A percentile compares a stretch with the other conserved stretches of the same genome.
Evolutionary conservation across 2,113 vertebrate genomes (phyloP).

Genomic region (Sciurus niger): DNA sequence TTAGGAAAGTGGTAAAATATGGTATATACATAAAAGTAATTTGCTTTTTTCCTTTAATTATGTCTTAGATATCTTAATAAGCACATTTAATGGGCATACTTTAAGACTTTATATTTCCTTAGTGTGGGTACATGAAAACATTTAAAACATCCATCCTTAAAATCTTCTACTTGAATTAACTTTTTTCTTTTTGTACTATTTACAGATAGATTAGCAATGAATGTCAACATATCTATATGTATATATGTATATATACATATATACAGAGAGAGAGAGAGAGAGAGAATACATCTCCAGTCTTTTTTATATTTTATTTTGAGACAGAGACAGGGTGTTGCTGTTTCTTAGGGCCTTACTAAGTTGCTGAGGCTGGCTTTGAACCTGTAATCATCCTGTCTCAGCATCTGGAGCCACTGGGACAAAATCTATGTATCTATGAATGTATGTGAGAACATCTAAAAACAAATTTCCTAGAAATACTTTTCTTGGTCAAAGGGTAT

Average conservation of each 20-base stretch:
- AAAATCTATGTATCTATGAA: background rate
- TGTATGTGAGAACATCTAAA: background rate
- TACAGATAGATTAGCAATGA: background rate
- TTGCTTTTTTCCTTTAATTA: background rate
- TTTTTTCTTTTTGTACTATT: background rate
- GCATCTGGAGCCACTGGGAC: too few species aligned
- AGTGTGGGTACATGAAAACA: background rate
- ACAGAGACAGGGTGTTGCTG: too few species aligned
- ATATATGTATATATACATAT: too few species aligned
- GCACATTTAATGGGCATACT: background rate
- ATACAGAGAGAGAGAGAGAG: too few species aligned
- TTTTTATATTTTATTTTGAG: too few species aligned
- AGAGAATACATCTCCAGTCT: too few species aligned
- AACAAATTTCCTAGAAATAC: conserved; percentile 18
- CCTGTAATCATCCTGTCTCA: too few species aligned
- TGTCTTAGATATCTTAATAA: background rate
- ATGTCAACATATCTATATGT: background rate
- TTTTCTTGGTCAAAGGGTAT: background rate
- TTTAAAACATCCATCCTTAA: background rate
- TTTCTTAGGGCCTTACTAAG: too few species aligned
- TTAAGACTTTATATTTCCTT: background rate
- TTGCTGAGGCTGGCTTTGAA: too few species aligned
- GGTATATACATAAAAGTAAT: background rate
- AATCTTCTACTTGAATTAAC: background rate
- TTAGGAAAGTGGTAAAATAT: background rate